Base-by-base conservation (phyloP, 2,888 invertebrate species). In the Hypena proboscidalis region DNA sequence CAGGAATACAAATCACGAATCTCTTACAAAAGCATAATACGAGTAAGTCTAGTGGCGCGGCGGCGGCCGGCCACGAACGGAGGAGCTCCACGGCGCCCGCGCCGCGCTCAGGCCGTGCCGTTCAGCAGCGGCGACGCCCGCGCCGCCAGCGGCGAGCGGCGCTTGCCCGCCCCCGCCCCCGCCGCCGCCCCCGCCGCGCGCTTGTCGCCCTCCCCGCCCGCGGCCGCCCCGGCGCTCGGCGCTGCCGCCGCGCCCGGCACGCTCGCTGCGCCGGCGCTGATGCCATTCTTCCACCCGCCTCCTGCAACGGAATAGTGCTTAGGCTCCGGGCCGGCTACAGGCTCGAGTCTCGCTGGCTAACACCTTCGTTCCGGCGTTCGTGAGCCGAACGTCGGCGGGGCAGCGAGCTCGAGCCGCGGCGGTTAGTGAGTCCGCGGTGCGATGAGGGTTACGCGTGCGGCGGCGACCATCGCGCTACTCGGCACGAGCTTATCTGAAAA, bases 1-100 rank as follows among this genome's bases (percentile, higher is more conserved):
- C 87, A 80, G 88, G 88, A 89, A 87, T 90, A 91, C 89, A 88
- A 90, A 89, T 88, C 81, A 85, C 86, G 85, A 88, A 87, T 88
- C 88, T 88, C 85, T 89, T 87, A 89, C 78, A 83, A 85, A 87
- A 90, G 90, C 90, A 89, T 86, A 86, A 85, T 83, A 85, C 82
- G 85, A 84, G 86, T 79, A 77, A 82, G 85, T 82, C 72, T 77
- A 77, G 80, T 58, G 52, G 57, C 54, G 47, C 56, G 62, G 48
- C 50, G 39, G 52, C 36, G 52, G 13, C 47, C 43, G 37, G 32
- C 45, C 27, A 26, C 17, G 20, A 39, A 31, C 32, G 20, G 14
- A 7, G 17, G 39, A 32, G 47, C 44, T 33, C 48, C 35, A 23
- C 43, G 36, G 33, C 45, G 41, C 40, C 20, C 32, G 34, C 22